Evolutionary conservation across 2,797 vertebrate genomes (phyloP), one percentile per base, ranked within the genome.

Genomic region (Champsocephalus esox): DNA sequence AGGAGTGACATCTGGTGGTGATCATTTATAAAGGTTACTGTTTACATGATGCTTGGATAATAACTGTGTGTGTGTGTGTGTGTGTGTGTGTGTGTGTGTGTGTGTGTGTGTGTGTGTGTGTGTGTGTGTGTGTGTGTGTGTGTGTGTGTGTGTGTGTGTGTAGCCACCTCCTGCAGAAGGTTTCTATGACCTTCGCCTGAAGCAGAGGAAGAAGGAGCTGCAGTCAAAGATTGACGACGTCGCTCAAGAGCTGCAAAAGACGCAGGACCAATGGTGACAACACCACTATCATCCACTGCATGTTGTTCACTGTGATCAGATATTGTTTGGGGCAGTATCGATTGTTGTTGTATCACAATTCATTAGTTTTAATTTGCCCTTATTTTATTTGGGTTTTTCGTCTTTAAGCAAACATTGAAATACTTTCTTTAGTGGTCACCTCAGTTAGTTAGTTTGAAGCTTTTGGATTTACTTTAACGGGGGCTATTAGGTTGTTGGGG

Each of bases 141-240:
- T 67, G 34, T 60, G 41, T 60, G 54, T 49, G 43, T 71, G 38
- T 69, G 72, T 78, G 69, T 70, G 16, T 65, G 12, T 63, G 46
- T 84, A 98, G 98, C 94, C 93, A 24, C 92, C 94, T 44, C 89
- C 94, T 10, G 87, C 95, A 24, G 97, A 99, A 89, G 97, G 99
- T 88, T 98, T 97, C 87, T 98, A 96, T 81, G 96, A 98, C 77
- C 95, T 99, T 80, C 97, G 98, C 66, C 96, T 96, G 8, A 97
- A 99, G 84, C 96, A 99, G 86, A 96, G 96, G 80, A 97, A 96
- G 80, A 98, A 98, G 92, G 97, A 93, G 86, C 93, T 99, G 77
- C 97, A 98, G 79, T 96, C 95, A 21, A 96, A 96, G 92, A 96
- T 98, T 0, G 96, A 98, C 76, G 97, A 99, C 49, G 93, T 98